Percentiles rank a stretch among this genome's conserved stretches.
Conservation (phyloP, 2,888 invertebrate genomes). For the Ephialtes manifestator region DNA sequence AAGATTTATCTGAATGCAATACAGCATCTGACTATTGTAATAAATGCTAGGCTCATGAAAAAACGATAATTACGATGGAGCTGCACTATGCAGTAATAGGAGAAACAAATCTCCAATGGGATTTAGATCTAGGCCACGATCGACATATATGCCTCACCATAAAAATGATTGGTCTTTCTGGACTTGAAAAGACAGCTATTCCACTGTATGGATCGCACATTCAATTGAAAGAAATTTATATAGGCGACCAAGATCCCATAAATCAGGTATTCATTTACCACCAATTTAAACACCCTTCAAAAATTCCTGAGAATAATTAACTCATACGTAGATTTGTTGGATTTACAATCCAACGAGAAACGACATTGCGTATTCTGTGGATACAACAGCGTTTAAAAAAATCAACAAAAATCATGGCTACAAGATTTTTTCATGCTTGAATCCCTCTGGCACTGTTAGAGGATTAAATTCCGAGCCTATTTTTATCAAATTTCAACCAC, state of each 20-base stretch:
- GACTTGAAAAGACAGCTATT: constrained; percentile 71
- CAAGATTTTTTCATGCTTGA: constrained; percentile 83
- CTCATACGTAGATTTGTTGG: constrained; percentile 82
- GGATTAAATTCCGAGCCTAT: constrained; percentile 79
- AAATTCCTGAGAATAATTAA: constrained; percentile 60
- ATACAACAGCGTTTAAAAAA: constrained; percentile 74
- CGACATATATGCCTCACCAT: constrained; percentile 82
- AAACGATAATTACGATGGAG: constrained; percentile 78
- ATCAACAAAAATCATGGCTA: constrained; percentile 79
- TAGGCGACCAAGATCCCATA: constrained; percentile 80
- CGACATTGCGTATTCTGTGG: constrained; percentile 78
- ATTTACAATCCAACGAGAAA: constrained; percentile 83
- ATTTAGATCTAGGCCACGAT: constrained; percentile 81
- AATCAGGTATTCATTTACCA: constrained; percentile 55
- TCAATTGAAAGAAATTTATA: constrained; percentile 77
- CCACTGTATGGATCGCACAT: constrained; percentile 72
- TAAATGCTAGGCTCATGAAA: constrained; percentile 50
- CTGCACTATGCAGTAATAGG: constrained; percentile 80
- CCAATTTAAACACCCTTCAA: constrained; percentile 8
- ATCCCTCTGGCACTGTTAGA: constrained; percentile 79
- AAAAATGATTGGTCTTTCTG: constrained; percentile 75
- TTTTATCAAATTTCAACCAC: constrained; percentile 85
- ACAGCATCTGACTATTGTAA: not conserved
- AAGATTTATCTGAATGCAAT: not conserved
- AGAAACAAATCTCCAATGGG: constrained; percentile 81